Evolutionary conservation across 1,140 invertebrate species (phyloP).

Genomic region (Ceratina australensis): DNA sequence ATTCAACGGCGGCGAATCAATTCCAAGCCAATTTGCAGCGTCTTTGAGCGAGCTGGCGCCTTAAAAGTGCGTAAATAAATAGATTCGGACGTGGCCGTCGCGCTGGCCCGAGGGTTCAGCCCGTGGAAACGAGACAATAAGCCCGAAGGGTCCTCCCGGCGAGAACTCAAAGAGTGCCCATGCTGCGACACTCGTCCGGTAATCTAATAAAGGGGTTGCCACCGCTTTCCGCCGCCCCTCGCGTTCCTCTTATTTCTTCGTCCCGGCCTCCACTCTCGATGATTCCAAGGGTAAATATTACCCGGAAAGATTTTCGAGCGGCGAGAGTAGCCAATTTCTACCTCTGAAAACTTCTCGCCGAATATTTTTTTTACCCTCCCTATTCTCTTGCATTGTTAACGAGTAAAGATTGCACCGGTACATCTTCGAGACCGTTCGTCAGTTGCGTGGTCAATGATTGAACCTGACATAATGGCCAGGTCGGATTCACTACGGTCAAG

Average conservation of each 20-base stretch:
- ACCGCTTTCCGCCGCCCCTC: constrained; percentile 44
- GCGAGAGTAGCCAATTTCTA: constrained; percentile 60
- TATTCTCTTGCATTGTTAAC: background rate
- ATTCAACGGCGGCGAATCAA: constrained; percentile 63
- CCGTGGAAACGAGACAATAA: constrained; percentile 73
- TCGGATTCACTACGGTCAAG: constrained; percentile 16
- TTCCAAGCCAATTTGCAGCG: constrained; percentile 73
- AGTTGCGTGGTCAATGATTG: constrained; percentile 4
- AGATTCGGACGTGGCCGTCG: constrained; percentile 66
- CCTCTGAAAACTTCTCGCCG: background rate
- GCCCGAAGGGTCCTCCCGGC: constrained; percentile 68
- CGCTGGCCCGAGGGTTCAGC: constrained; percentile 54
- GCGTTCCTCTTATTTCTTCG: constrained; percentile 49
- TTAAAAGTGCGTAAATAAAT: constrained; percentile 79
- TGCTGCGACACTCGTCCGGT: constrained; percentile 71
- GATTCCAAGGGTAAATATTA: constrained; percentile 74
- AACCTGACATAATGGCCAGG: background rate
- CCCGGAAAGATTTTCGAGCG: constrained; percentile 66
- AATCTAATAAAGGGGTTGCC: constrained; percentile 78
- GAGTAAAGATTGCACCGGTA: constrained; percentile 8
- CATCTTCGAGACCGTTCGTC: background rate
- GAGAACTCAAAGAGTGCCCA: constrained; percentile 66
- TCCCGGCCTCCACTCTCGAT: constrained; percentile 54
- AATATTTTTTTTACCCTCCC: constrained; percentile 13
- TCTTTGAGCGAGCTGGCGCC: constrained; percentile 64